phyloP scores from a whole-genome alignment of 2,888 invertebrate species.

The Orthosia incerta region DNA sequence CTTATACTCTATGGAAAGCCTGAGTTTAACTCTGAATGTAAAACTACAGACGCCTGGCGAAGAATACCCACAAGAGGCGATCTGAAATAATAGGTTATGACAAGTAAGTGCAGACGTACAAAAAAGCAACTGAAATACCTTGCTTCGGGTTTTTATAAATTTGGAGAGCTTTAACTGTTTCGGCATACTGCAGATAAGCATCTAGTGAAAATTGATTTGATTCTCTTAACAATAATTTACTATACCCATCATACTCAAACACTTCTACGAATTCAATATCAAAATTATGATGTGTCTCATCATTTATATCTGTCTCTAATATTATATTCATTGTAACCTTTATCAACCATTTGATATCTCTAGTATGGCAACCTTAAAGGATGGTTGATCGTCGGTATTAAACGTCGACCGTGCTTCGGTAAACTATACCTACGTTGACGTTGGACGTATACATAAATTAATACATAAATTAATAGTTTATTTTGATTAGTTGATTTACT shows the following conservation, averaged over 20 bases:
- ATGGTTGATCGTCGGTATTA: constrained; percentile 14
- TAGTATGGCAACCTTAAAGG: constrained; percentile 24
- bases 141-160: neutral
- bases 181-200: neutral
- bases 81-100: too few species aligned
- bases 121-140: neutral
- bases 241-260: neutral
- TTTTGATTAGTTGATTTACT: constrained; percentile 44
- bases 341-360: neutral
- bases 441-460: constrained; percentile 6
- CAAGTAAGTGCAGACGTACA: neutral
- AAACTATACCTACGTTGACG: constrained; percentile 15
- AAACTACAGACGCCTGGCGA: neutral
- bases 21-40: neutral
- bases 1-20: too few species aligned
- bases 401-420: neutral
- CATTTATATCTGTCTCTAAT: neutral
- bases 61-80: neutral
- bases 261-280: neutral
- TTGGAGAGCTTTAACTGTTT: neutral
- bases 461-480: constrained; percentile 31
- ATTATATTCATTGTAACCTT: constrained; percentile 6
- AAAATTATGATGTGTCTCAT: constrained; percentile 3
- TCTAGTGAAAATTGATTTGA: neutral
- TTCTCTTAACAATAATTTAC: neutral